Percentiles rank a stretch among this genome's conserved stretches.
These are phyloP conservation scores for Manis pentadactyla DNA, from an alignment of 2,797 vertebrate species.

Conservation along the genomic window DNA sequence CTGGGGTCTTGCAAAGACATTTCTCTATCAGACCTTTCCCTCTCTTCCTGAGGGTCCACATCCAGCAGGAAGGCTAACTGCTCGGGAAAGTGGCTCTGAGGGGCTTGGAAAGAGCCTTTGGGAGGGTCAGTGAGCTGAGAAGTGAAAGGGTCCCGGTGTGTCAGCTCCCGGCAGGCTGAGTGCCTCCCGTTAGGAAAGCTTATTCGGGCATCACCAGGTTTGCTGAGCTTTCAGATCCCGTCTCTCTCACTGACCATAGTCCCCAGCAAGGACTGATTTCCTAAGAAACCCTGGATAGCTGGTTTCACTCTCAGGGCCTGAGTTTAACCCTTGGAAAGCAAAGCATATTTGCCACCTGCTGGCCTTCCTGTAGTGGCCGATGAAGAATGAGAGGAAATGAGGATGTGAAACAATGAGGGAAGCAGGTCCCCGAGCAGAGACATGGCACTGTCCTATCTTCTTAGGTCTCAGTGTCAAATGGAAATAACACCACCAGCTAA, in stretches of 20 bases:
- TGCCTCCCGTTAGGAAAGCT: neutral
- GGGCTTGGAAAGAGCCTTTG: neutral
- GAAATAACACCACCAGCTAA: neutral
- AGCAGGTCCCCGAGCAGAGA: neutral
- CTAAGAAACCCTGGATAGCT: neutral
- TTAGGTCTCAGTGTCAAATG: neutral
- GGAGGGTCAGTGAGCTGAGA: neutral
- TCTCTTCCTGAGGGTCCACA: neutral
- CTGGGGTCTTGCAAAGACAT: neutral
- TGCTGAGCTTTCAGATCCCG: conserved; percentile 35
- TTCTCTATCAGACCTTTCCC: neutral
- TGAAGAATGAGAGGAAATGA: neutral
- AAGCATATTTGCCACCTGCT: neutral
- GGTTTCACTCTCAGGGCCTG: neutral
- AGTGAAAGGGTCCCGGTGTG: neutral
- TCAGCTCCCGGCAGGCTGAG: too few species aligned
- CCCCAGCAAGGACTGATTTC: neutral
- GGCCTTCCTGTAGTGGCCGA: neutral
- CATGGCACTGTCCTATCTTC: neutral
- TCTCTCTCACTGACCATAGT: neutral
- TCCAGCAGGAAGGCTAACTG: neutral
- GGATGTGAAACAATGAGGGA: neutral
- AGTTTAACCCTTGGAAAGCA: neutral
- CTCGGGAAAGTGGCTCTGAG: neutral
- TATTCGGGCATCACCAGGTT: neutral